Evolutionary conservation across 2,888 invertebrate species (phyloP).

Genomic region (Epicampocera succincta): DNA sequence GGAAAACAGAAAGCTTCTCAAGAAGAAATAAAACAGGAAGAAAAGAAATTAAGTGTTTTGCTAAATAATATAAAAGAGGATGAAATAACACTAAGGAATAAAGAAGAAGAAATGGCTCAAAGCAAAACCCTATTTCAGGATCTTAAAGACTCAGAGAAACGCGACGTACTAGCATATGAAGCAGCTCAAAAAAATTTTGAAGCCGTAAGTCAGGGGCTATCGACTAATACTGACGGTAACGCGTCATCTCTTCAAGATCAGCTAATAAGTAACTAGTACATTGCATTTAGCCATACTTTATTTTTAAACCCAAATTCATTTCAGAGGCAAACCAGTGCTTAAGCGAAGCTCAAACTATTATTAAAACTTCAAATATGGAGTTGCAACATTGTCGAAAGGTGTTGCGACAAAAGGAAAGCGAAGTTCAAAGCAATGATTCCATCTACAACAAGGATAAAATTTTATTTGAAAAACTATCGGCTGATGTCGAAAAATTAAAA

Average conservation of each 20-base stretch:
- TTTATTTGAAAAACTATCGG: constrained; percentile 83
- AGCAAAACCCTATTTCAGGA: constrained; percentile 85
- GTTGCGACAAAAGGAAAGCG: constrained; percentile 85
- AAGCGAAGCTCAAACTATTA: constrained; percentile 89
- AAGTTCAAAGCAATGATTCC: constrained; percentile 86
- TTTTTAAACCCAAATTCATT: not conserved
- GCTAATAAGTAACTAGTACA: constrained; percentile 87
- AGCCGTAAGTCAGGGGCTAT: constrained; percentile 91
- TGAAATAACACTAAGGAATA: constrained; percentile 84
- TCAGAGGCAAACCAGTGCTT: constrained; percentile 89
- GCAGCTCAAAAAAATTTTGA: constrained; percentile 91
- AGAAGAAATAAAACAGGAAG: constrained; percentile 86
- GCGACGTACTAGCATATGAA: constrained; percentile 86
- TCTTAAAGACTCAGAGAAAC: constrained; percentile 86
- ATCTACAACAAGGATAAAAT: constrained; percentile 86
- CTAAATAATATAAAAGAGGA: constrained; percentile 87
- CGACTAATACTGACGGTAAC: constrained; percentile 89
- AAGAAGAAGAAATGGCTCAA: constrained; percentile 85
- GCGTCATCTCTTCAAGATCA: constrained; percentile 94
- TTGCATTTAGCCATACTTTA: not conserved
- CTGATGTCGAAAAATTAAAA: constrained; percentile 83
- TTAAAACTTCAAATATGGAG: constrained; percentile 90
- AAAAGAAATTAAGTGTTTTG: constrained; percentile 86
- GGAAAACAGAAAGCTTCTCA: constrained; percentile 86
- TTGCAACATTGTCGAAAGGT: constrained; percentile 85